These are phyloP conservation scores for Hesperophylax magnus DNA, from an alignment of 1,140 invertebrate species.

Conservation along the genomic window DNA sequence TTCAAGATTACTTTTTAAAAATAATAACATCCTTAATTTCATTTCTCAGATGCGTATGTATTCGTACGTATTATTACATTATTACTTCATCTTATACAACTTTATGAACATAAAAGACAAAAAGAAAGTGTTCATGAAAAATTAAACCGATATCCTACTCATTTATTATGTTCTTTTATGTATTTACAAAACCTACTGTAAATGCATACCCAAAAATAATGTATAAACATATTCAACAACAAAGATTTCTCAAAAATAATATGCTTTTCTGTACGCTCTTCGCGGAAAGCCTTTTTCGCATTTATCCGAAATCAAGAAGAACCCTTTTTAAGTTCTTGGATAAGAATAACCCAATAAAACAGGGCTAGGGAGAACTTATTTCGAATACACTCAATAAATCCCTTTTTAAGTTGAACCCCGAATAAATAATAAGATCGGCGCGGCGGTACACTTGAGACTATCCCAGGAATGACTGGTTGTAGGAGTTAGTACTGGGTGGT, in stretches of 20 bases:
- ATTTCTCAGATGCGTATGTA: too few species aligned
- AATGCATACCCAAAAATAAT: too few species aligned
- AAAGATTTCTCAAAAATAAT: background rate
- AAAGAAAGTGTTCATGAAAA: too few species aligned
- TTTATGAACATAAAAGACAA: too few species aligned
- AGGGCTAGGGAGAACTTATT: conserved; percentile 35
- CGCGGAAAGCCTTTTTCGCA: background rate
- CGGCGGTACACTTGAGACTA: background rate
- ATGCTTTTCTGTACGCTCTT: conserved; percentile 28
- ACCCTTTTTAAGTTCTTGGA: conserved; percentile 29
- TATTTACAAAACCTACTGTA: too few species aligned
- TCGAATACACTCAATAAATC: conserved; percentile 53
- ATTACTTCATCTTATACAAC: too few species aligned
- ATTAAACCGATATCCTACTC: too few species aligned
- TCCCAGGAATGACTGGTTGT: background rate
- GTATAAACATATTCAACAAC: background rate
- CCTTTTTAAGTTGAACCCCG: conserved; percentile 51
- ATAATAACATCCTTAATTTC: too few species aligned
- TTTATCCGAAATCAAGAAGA: background rate
- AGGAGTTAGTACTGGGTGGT: background rate
- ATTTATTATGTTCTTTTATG: too few species aligned
- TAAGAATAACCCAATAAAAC: conserved; percentile 54
- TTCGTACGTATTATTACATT: too few species aligned
- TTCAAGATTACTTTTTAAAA: too few species aligned
- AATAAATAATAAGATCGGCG: conserved; percentile 53